Evolutionary conservation across 2,888 invertebrate species (phyloP).

Genomic region (Chouioia cunea): DNA sequence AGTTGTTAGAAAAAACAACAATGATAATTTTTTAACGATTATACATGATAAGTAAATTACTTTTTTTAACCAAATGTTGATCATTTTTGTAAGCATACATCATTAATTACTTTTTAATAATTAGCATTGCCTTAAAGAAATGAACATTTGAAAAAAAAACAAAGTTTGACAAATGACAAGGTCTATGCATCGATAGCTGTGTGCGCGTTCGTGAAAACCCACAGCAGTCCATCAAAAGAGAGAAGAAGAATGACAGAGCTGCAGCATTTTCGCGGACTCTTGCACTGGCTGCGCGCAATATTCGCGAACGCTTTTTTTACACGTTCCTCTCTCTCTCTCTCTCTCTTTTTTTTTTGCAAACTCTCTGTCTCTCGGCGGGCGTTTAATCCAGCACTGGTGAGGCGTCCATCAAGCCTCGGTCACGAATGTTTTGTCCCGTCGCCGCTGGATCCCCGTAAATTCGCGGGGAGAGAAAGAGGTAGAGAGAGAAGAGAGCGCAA

Average conservation of each 20-base stretch:
- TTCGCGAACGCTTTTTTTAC: constrained; percentile 46
- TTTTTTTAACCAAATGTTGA: no score
- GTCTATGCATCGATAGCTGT: no score
- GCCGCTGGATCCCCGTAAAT: constrained; percentile 64
- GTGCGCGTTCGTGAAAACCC: background rate
- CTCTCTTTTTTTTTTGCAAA: constrained; percentile 42
- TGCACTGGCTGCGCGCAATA: constrained; percentile 21
- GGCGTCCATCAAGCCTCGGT: constrained; percentile 64
- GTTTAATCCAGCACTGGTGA: constrained; percentile 63
- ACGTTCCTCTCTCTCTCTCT: constrained; percentile 33
- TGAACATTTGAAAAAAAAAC: no score
- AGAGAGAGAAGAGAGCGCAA: constrained; percentile 20
- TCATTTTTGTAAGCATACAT: no score
- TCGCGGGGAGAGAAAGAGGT: constrained; percentile 55
- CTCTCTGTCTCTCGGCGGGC: constrained; percentile 47
- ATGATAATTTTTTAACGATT: no score
- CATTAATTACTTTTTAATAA: no score
- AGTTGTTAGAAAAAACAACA: no score
- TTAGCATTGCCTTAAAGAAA: no score
- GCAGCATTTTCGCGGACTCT: constrained; percentile 39
- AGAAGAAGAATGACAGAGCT: constrained; percentile 35
- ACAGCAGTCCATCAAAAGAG: constrained; percentile 24
- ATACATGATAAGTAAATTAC: no score
- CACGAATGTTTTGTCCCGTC: constrained; percentile 65
- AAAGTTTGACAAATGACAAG: no score